A percentile compares a stretch with the other conserved stretches of the same genome.
phyloP scores from a whole-genome alignment of 2,797 vertebrate genomes.

The Danio kyathit region DNA sequence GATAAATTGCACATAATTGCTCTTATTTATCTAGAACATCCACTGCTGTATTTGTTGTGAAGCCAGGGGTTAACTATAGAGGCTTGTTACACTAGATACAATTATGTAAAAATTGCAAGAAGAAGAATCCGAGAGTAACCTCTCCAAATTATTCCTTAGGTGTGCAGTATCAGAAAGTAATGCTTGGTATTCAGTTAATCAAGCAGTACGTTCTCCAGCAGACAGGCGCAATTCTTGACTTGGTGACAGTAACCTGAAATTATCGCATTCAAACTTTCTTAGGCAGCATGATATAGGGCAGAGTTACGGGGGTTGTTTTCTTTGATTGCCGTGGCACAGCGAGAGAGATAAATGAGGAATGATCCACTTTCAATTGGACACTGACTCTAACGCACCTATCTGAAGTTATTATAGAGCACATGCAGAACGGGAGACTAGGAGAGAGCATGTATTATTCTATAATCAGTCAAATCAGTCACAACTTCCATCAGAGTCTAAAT shows the following conservation, averaged over 20 bases:
- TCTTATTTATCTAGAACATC: slow-evolving; percentile 36
- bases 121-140: neutral
- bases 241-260: slow-evolving; percentile 36
- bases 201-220: neutral
- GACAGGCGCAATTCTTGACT: slow-evolving; percentile 28
- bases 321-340: slow-evolving; percentile 18
- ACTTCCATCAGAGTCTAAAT: slow-evolving; percentile 48
- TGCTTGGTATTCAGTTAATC: slow-evolving; percentile 20
- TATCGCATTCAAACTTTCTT: slow-evolving; percentile 19
- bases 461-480: slow-evolving; percentile 49
- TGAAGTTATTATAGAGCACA: slow-evolving; percentile 38
- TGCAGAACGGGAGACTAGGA: slow-evolving; percentile 1
- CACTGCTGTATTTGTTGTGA: slow-evolving; percentile 2
- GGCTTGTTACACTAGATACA: slow-evolving; percentile 20
- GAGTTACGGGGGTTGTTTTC: slow-evolving; percentile 39
- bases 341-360: slow-evolving; percentile 25
- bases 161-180: slow-evolving; percentile 13
- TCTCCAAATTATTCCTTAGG: slow-evolving; percentile 12
- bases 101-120: slow-evolving; percentile 6
- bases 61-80: slow-evolving; percentile 12
- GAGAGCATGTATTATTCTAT: slow-evolving; percentile 42
- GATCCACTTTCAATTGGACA: slow-evolving; percentile 34
- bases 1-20: slow-evolving; percentile 37
- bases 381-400: slow-evolving; percentile 19
- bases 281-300: slow-evolving; percentile 1